Evolutionary conservation across 2,888 invertebrate species (phyloP), one percentile per base, ranked within the genome.

Genomic region (Polydrusus tereticollis): DNA sequence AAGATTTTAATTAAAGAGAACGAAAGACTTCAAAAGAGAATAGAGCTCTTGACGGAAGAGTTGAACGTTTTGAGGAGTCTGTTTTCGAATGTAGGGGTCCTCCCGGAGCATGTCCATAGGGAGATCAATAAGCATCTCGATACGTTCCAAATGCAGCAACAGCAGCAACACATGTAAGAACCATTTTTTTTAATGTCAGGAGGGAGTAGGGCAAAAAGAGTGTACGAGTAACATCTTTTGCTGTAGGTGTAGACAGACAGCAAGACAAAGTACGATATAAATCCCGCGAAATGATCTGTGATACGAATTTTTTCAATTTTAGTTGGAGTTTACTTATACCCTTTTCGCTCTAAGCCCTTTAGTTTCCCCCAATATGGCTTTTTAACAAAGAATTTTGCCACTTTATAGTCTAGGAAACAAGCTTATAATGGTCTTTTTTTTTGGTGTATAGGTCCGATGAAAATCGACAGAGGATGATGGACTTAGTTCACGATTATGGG

Each of bases 31-130:
- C 89, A 96, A 82, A 95, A 96, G 85, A 92, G 95, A 86, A 92
- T 98, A 84, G 97, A 97, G 84, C 91, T 96, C 76, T 91, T 98
- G 79, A 93, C 93, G 74, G 96, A 96, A 84, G 98, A 98, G 86
- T 88, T 98, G 79, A 95, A 94, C 83, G 92, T 98, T 58, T 91
- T 93, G 72, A 88, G 92, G 81, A 89, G 90, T 72, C 86, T 93
- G 75, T 91, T 93, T 85, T 88, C 90, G 79, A 92, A 91, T 83
- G 91, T 91, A 67, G 91, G 91, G 55, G 89, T 90, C 12, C 86
- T 91, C 16, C 90, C 91, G n/a, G 91, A 91, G 80, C 90, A 90
- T 78, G 86, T 91, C 20, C 90, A 90, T 80, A 85, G 91, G 67
- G 91, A 91, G 81, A 88, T 91, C 82, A 89, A 90, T 82, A 90